Evolutionary conservation across 2,888 invertebrate genomes (phyloP).

Genomic region (Microctonus brassicae): DNA sequence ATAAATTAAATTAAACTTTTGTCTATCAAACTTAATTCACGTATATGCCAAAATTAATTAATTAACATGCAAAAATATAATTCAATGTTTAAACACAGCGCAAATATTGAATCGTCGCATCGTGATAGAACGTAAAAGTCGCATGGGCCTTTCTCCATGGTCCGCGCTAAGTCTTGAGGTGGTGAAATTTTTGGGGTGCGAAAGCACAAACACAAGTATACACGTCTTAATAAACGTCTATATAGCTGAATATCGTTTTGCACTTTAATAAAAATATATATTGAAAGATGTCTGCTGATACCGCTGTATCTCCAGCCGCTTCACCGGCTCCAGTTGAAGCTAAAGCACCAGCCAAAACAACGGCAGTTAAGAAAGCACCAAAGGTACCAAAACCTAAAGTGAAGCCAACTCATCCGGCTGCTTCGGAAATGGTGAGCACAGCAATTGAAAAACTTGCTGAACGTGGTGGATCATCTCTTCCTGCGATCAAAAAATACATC

Average conservation of each 20-base stretch:
- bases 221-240: no score
- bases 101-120: background rate
- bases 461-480: constrained; percentile 74
- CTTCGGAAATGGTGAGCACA: constrained; percentile 73
- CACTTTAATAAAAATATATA: background rate
- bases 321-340: constrained; percentile 22
- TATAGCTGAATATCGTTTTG: background rate
- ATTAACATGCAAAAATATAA: background rate
- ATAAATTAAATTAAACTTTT: background rate
- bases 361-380: constrained; percentile 31
- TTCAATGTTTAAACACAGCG: background rate
- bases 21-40: background rate
- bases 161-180: constrained; percentile 30
- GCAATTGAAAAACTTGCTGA: constrained; percentile 73
- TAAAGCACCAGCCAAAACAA: constrained; percentile 40
- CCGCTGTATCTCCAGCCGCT: constrained; percentile 22
- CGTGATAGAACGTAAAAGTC: background rate
- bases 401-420: constrained; percentile 71
- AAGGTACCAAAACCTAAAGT: constrained; percentile 43
- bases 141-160: constrained; percentile 32
- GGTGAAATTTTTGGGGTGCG: background rate
- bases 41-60: background rate
- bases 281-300: constrained; percentile 4
- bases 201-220: background rate
- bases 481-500: constrained; percentile 77